phyloP scores from a whole-genome alignment of 2,888 invertebrate genomes.

The Caenorhabditis sp. region DNA sequence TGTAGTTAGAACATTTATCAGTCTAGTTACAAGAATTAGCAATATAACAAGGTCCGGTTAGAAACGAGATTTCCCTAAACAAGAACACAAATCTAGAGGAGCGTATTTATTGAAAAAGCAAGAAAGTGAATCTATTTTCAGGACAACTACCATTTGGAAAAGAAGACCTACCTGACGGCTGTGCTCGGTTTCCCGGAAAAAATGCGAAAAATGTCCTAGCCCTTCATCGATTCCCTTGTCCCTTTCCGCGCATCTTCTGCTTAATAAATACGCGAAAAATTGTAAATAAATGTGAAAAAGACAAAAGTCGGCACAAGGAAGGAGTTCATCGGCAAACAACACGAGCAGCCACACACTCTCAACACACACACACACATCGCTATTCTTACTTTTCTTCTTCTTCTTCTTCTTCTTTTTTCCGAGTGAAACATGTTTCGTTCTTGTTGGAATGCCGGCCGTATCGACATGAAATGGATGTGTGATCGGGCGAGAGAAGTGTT shows the following conservation, averaged over 20 bases:
- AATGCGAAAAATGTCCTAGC: constrained; percentile 41
- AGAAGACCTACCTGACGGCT: constrained; percentile 57
- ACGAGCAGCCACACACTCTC: background rate
- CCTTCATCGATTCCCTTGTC: too few relatives aligned
- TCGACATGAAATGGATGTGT: too few relatives aligned
- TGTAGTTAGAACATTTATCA: too few relatives aligned
- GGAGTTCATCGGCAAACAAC: constrained; percentile 44
- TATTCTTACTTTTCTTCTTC: constrained; percentile 16
- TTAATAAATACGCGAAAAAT: constrained; percentile 19
- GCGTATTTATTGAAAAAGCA: too few relatives aligned
- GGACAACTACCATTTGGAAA: constrained; percentile 60
- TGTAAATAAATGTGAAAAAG: constrained; percentile 34
- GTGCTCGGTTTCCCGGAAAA: constrained; percentile 40
- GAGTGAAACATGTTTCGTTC: too few relatives aligned
- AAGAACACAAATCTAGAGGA: background rate
- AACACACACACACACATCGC: constrained; percentile 20
- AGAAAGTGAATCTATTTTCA: too few relatives aligned
- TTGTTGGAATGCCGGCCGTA: constrained; percentile 20
- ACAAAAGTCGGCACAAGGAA: constrained; percentile 9
- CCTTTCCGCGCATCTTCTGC: background rate
- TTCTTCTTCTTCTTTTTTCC: constrained; percentile 12
- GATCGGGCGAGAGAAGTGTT: too few relatives aligned
- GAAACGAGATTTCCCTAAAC: background rate
- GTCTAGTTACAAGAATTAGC: too few relatives aligned
- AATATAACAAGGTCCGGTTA: too few relatives aligned